These are phyloP conservation scores for Serrognathus titanus DNA, from an alignment of 2,888 invertebrate genomes.

Conservation along the genomic window DNA sequence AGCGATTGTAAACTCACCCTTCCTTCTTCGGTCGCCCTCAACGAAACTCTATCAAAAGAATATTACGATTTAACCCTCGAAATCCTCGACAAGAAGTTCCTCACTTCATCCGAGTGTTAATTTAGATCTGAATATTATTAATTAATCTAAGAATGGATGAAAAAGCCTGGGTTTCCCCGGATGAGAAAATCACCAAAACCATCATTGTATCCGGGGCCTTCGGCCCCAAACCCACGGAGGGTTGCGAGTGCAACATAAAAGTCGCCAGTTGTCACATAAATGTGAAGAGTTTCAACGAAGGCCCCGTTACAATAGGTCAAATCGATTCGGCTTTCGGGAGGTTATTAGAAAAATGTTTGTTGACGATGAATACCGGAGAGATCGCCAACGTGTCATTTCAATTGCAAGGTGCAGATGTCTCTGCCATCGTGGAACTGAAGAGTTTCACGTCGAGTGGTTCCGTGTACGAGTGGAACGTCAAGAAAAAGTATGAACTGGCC, in stretches of 20 bases:
- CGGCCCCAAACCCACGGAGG: slow-evolving; percentile 43
- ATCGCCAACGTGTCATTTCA: slow-evolving; percentile 47
- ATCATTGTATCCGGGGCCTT: slow-evolving; percentile 34
- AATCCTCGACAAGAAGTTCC: slow-evolving; percentile 37
- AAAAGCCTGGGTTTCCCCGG: slow-evolving; percentile 37
- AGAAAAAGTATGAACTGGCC: slow-evolving; percentile 47
- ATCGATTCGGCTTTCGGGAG: slow-evolving; percentile 49
- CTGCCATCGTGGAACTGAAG: slow-evolving; percentile 44
- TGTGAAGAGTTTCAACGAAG: slow-evolving; percentile 28
- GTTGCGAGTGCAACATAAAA: slow-evolving; percentile 39
- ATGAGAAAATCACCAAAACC: slow-evolving; percentile 41
- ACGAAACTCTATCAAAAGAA: slow-evolving; percentile 36
- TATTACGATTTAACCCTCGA: slow-evolving; percentile 42
- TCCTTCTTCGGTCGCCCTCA: slow-evolving; percentile 38
- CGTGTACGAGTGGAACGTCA: slow-evolving; percentile 47
- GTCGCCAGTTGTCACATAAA: slow-evolving; percentile 26
- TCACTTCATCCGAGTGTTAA: slow-evolving; percentile 44
- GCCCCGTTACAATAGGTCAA: slow-evolving; percentile 44
- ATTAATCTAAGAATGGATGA: not conserved
- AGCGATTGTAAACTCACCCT: slow-evolving; percentile 40
- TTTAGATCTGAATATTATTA: slow-evolving; percentile 2
- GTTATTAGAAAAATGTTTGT: slow-evolving; percentile 49
- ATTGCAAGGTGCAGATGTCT: slow-evolving; percentile 35
- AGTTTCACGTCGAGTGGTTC: slow-evolving; percentile 45
- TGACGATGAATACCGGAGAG: slow-evolving; percentile 51